Conservation (phyloP, 2,113 vertebrate species). For the Sphaerodactylus townsendi region DNA sequence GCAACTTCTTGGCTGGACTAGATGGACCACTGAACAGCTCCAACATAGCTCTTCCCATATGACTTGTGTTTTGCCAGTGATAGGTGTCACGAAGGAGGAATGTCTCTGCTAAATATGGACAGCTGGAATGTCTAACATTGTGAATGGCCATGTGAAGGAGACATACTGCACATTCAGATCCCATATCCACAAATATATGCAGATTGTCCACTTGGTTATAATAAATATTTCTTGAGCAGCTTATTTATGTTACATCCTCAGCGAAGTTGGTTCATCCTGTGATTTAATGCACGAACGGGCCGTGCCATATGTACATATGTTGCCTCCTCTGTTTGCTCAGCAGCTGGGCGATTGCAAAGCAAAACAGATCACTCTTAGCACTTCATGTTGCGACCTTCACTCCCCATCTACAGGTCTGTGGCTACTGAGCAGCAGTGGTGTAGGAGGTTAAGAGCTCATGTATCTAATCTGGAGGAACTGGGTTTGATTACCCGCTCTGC, state of each 20-base stretch:
- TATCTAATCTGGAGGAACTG: too few species aligned
- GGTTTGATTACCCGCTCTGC: too few species aligned
- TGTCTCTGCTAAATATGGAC: too few species aligned
- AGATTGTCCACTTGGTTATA: not conserved
- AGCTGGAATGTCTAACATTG: too few species aligned
- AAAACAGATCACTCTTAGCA: not conserved
- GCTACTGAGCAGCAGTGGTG: too few species aligned
- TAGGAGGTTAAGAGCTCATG: too few species aligned
- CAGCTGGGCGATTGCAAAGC: not conserved
- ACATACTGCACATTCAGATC: not conserved
- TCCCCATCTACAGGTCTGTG: not conserved
- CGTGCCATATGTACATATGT: conserved; percentile 15
- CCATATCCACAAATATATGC: not conserved
- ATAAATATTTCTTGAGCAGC: not conserved
- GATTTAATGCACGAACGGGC: conserved; percentile 5
- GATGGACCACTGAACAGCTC: too few species aligned
- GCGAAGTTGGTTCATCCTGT: not conserved
- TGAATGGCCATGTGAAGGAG: not conserved
- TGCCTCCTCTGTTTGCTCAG: not conserved
- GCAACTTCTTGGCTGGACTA: too few species aligned
- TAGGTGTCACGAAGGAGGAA: too few species aligned
- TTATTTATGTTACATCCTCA: not conserved
- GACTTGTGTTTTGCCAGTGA: too few species aligned
- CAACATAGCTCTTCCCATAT: too few species aligned
- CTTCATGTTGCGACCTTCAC: not conserved